Evolutionary conservation across 2,888 invertebrate species (phyloP).

Genomic region (Oeneis ivallda): DNA sequence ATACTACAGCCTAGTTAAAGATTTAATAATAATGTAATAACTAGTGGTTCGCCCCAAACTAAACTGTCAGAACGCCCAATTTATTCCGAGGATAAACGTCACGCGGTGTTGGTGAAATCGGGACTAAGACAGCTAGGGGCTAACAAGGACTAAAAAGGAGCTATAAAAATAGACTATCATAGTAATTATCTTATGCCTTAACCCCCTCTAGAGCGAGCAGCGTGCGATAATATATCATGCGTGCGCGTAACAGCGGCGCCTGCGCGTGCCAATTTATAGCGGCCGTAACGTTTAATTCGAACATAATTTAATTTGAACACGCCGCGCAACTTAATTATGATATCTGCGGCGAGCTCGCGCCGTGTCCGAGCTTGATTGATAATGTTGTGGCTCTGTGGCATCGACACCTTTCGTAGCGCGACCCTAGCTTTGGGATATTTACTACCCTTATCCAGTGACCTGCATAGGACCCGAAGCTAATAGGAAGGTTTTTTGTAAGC

Average conservation of each 20-base stretch:
- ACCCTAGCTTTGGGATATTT: not conserved
- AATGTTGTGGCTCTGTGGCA: conserved; percentile 19
- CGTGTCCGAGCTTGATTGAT: conserved; percentile 34
- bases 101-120: too few species aligned
- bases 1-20: too few species aligned
- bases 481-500: too few species aligned
- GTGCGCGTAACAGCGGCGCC: conserved; percentile 46
- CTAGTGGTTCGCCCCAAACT: too few species aligned
- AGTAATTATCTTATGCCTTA: conserved; percentile 22
- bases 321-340: conserved; percentile 52
- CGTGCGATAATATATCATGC: conserved; percentile 57
- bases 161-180: too few species aligned
- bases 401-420: conserved; percentile 25
- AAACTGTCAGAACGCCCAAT: too few species aligned
- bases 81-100: too few species aligned
- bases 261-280: conserved; percentile 45
- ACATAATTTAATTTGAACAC: conserved; percentile 59
- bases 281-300: conserved; percentile 53
- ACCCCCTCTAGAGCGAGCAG: not conserved
- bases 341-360: conserved; percentile 39
- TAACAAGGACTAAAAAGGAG: too few species aligned
- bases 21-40: too few species aligned
- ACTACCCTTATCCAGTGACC: not conserved
- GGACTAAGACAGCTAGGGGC: too few species aligned
- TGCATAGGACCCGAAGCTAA: too few species aligned